Evolutionary conservation across 1,140 invertebrate species (phyloP), one percentile per base, ranked within the genome.

Genomic region (Bursaphelenchus mucronatus): DNA sequence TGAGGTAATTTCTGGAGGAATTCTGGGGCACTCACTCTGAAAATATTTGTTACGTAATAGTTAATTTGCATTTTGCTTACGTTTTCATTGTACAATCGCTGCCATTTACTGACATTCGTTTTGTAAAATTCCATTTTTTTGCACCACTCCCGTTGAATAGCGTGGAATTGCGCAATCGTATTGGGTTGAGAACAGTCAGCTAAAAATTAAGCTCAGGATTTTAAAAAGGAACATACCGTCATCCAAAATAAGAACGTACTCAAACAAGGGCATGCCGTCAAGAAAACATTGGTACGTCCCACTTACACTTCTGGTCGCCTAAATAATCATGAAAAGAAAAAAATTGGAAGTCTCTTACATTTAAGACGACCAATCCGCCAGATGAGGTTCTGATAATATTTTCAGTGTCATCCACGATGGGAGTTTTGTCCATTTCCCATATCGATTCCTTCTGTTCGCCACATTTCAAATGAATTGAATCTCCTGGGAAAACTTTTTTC

Each of bases 121-220:
- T 71, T 63, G 52, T 76, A 76, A 52, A 52, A 53, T 40, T 76
- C 73, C 30, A 68, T 66, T 46, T 72, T 68, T 10, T 59, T 30
- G 54, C 75, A 77, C 75, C 75, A 77, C 54, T 77, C 75, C 9
- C 75, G 55, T 51, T 77, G 74, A n/a, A 71, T 63, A 10, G 75
- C 70, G 13, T 63, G 74, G 55, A 79, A 77, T 61, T 77, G 76
- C 41, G 69, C 64, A 13, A 77, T 51, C 50, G 59, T 77, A 41
- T 64, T 76, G 19, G 75, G 75, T 10, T 67, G 67, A 17, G 67
- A 55, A 53, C 75, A 77, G 53, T 77, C 65, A 49, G 70, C 76
- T 76, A 58, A 46, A 68, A 62, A 68, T 61, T 15, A 30, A 46
- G 40, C n/a, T 44, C 8, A 21, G 45, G 17, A 30, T 17, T 39